These are phyloP conservation scores for Craterocephalus amniculus DNA, from an alignment of 2,797 vertebrate genomes.

Conservation along the genomic window DNA sequence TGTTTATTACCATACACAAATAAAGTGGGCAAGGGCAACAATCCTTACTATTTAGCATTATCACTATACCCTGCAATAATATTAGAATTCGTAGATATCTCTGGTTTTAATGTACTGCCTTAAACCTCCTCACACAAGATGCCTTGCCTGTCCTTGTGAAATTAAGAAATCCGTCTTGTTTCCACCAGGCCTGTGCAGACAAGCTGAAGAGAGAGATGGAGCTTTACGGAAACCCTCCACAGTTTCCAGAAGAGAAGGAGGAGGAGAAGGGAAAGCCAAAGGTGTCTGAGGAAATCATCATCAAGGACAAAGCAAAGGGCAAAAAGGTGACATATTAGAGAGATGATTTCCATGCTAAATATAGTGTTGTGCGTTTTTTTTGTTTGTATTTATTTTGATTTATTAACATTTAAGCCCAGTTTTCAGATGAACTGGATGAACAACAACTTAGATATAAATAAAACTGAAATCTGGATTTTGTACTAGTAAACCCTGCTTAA, in stretches of 20 bases:
- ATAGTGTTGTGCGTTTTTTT: not conserved
- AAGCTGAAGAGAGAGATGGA: constrained; percentile 98
- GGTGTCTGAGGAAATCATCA: constrained; percentile 85
- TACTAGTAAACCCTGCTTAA: not conserved
- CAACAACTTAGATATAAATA: not conserved
- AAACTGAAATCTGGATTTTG: not conserved
- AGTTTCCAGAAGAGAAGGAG: constrained; percentile 94
- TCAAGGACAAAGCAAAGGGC: constrained; percentile 97
- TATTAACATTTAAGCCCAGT: not conserved
- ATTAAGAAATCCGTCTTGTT: constrained; percentile 4
- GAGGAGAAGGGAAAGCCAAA: constrained; percentile 82
- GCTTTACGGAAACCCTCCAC: constrained; percentile 92
- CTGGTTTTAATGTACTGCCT: not conserved
- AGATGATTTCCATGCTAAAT: not conserved
- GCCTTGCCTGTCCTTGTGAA: not conserved
- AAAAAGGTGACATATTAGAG: constrained; percentile 88
- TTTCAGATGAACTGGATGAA: not conserved
- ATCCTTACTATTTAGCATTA: not conserved
- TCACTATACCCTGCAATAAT: not conserved
- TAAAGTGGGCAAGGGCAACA: not conserved
- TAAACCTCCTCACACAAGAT: not conserved
- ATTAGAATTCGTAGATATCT: not conserved
- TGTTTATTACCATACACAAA: not conserved
- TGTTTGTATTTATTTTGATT: not conserved
- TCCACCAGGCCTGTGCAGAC: constrained; percentile 93